These are phyloP conservation scores for Leptatherina wallacei DNA, from an alignment of 2,797 vertebrate species.

Conservation along the genomic window DNA sequence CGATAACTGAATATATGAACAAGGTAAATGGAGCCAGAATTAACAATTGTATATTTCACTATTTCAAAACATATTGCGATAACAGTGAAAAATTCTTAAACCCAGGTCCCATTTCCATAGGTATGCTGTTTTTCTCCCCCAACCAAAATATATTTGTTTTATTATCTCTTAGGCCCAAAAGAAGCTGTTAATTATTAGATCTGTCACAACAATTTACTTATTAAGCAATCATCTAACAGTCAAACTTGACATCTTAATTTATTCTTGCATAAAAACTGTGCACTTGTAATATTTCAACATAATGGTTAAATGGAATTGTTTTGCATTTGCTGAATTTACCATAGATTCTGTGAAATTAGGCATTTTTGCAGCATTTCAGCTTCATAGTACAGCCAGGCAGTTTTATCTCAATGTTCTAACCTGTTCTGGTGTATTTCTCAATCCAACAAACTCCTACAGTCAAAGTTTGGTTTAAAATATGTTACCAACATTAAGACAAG, in stretches of 20 bases:
- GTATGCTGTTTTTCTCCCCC: background rate
- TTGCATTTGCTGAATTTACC: background rate
- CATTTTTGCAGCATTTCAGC: too few species aligned
- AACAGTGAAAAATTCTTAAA: background rate
- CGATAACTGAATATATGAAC: background rate
- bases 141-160: background rate
- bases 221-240: background rate
- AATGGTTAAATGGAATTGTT: background rate
- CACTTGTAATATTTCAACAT: background rate
- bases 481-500: background rate
- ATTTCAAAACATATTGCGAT: background rate
- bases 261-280: background rate
- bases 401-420: background rate
- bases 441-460: background rate
- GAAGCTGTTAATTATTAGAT: background rate
- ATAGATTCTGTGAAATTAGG: background rate
- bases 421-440: background rate
- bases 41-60: background rate
- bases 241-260: background rate
- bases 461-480: background rate
- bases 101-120: background rate
- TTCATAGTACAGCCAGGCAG: background rate
- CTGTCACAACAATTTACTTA: background rate
- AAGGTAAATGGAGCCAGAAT: background rate
- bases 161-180: background rate